These are phyloP conservation scores for Cyprinodon tularosa DNA, from an alignment of 2,113 vertebrate species.

Conservation along the genomic window DNA sequence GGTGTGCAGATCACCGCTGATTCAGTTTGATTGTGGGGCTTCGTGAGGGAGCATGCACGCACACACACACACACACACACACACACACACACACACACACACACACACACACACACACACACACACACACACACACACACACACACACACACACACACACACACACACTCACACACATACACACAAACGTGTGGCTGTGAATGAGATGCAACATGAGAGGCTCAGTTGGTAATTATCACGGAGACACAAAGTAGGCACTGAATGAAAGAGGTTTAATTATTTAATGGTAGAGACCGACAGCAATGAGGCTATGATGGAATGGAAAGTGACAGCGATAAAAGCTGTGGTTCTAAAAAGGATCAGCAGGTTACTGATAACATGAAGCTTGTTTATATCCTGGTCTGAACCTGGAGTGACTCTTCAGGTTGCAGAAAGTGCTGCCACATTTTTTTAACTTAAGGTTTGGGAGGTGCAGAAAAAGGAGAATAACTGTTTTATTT, in stretches of 20 bases:
- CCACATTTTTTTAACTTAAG: background rate
- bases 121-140: too few species aligned
- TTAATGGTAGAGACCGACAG: background rate
- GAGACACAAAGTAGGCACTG: background rate
- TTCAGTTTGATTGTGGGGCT: background rate
- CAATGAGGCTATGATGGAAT: constrained; percentile 2
- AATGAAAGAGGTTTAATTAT: constrained; percentile 6
- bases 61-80: too few species aligned
- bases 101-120: too few species aligned
- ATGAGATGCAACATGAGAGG: background rate
- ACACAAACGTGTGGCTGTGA: background rate
- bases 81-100: too few species aligned
- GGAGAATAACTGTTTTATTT: background rate
- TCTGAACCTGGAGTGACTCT: background rate
- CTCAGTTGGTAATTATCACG: background rate
- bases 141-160: too few species aligned
- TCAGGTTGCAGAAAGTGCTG: background rate
- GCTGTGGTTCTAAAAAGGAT: constrained; percentile 36
- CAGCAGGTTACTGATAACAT: constrained; percentile 36
- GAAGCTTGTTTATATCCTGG: constrained; percentile 26
- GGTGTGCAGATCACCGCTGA: background rate
- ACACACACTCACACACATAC: too few species aligned
- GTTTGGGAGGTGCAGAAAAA: background rate
- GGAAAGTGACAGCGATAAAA: constrained; percentile 39
- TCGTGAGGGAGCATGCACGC: background rate